phyloP scores from a whole-genome alignment of 2,113 vertebrate species.

The Centropus unirufus region DNA sequence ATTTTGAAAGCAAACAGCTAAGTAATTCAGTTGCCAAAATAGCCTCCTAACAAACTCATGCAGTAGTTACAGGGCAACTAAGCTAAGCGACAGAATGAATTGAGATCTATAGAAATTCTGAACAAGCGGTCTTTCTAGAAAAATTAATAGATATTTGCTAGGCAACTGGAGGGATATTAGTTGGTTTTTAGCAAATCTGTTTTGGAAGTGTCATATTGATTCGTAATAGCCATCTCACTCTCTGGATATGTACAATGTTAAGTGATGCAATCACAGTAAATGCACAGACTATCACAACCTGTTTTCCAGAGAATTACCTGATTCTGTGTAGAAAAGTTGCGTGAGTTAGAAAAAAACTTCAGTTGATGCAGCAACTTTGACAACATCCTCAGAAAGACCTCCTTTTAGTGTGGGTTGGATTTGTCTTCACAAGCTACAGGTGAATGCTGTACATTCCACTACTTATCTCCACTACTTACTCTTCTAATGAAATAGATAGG shows the following conservation, averaged over 20 bases:
- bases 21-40: background rate
- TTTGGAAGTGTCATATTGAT: background rate
- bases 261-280: background rate
- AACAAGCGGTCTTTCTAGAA: background rate
- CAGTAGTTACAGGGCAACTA: background rate
- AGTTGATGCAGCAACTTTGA: background rate
- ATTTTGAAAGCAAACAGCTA: background rate
- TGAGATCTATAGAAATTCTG: background rate
- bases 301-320: background rate
- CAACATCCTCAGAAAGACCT: background rate
- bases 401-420: background rate
- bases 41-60: background rate
- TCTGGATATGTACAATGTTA: background rate
- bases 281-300: background rate
- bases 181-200: background rate
- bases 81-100: background rate
- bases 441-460: background rate
- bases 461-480: background rate
- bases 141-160: background rate
- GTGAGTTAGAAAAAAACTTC: background rate
- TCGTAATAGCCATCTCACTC: background rate
- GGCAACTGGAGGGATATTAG: accelerated
- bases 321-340: background rate
- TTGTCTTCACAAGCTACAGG: background rate
- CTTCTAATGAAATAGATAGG: background rate